These are phyloP conservation scores for Dendrolimus punctatus DNA, from an alignment of 1,140 invertebrate genomes.

Conservation along the genomic window DNA sequence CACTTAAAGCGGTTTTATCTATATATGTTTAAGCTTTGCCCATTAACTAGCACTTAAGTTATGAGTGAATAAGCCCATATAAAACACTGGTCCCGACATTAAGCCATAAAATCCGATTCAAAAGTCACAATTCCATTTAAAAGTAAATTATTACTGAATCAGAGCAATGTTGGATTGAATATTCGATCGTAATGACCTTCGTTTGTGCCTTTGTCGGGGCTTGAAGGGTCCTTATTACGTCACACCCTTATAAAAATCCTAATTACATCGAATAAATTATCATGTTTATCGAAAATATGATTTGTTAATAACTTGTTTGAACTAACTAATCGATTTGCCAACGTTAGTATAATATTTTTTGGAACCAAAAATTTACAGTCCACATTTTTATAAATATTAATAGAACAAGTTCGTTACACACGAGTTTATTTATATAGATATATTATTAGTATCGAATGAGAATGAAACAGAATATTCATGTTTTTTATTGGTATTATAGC, in stretches of 20 bases:
- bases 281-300: conserved; percentile 18
- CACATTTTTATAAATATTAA: too few species aligned
- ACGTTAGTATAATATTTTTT: conserved; percentile 4
- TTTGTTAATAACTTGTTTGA: conserved; percentile 12
- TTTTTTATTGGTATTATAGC: too few species aligned
- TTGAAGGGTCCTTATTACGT: conserved; percentile 42
- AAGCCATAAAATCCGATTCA: conserved; percentile 26
- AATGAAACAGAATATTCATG: too few species aligned
- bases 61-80: conserved; percentile 6
- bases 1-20: too few species aligned
- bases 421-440: too few species aligned
- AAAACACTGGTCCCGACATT: conserved; percentile 18
- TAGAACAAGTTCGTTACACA: too few species aligned
- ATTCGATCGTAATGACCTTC: conserved; percentile 47
- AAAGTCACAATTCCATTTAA: conserved; percentile 40
- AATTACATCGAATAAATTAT: conserved; percentile 20
- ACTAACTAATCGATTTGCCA: conserved; percentile 13
- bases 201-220: conserved; percentile 43
- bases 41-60: conserved; percentile 8
- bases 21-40: not conserved
- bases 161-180: conserved; percentile 46
- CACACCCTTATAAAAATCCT: conserved; percentile 10
- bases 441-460: too few species aligned
- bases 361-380: too few species aligned
- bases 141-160: conserved; percentile 42